These are phyloP conservation scores for Adelosebastes latens DNA, from an alignment of 2,797 vertebrate species.

Conservation along the genomic window DNA sequence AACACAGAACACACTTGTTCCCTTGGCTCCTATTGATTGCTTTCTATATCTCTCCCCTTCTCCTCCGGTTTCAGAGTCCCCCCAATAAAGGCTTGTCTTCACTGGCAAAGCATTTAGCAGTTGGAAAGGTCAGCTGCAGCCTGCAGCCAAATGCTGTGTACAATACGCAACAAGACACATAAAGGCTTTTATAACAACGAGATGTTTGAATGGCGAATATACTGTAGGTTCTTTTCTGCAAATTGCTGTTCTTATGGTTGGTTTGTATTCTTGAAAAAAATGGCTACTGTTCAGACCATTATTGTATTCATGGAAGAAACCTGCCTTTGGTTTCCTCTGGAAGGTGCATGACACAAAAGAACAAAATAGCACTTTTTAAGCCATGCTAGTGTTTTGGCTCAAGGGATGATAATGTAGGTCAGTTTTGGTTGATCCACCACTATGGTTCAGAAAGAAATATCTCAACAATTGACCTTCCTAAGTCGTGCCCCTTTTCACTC, in stretches of 20 bases:
- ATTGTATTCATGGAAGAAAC: background rate
- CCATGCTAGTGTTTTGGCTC: background rate
- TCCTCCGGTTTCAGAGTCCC: slow-evolving; percentile 50
- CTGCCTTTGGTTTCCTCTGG: background rate
- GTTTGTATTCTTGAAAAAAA: background rate
- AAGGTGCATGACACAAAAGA: background rate
- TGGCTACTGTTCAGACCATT: background rate
- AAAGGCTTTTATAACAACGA: slow-evolving; percentile 12
- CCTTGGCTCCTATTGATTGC: slow-evolving; percentile 74
- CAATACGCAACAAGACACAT: slow-evolving; percentile 33
- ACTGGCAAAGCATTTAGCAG: slow-evolving; percentile 61
- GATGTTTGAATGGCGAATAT: slow-evolving; percentile 5
- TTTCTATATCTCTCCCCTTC: slow-evolving; percentile 51
- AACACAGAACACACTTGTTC: slow-evolving; percentile 44
- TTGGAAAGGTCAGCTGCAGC: slow-evolving; percentile 51
- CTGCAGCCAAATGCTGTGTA: slow-evolving; percentile 46
- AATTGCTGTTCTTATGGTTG: background rate
- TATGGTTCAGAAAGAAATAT: background rate
- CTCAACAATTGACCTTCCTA: too few species aligned
- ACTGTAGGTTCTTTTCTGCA: background rate
- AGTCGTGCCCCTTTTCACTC: too few species aligned
- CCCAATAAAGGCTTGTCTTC: slow-evolving; percentile 59
- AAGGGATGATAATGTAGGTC: background rate
- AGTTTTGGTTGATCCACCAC: background rate
- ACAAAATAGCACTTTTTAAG: background rate